Evolutionary conservation across 1,140 invertebrate species (phyloP).

Genomic region (Acarapis woodi): DNA sequence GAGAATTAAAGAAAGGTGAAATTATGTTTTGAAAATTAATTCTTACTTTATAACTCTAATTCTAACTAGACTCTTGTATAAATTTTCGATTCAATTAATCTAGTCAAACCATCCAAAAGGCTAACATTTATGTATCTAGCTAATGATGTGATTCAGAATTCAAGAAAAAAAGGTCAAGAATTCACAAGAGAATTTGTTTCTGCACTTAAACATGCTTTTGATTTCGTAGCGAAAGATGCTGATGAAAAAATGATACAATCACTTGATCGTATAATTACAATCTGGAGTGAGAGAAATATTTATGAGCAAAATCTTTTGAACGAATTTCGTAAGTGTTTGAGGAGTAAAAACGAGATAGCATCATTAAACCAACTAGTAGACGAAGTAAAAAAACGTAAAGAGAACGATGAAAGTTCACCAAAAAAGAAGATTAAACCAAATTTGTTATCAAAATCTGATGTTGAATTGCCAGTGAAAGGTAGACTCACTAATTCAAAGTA

Average conservation of each 20-base stretch:
- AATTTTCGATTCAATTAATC: not conserved
- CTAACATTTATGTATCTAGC: conserved; percentile 85
- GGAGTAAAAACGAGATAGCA: too few species aligned
- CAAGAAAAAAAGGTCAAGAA: conserved; percentile 85
- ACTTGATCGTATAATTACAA: conserved; percentile 61
- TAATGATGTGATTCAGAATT: conserved; percentile 96
- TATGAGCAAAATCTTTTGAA: too few species aligned
- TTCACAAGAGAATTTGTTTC: conserved; percentile 58
- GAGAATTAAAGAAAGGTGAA: conserved; percentile 14
- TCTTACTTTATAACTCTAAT: not conserved
- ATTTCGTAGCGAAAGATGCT: conserved; percentile 69
- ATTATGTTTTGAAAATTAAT: not conserved
- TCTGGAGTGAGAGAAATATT: conserved; percentile 66
- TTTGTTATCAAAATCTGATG: too few species aligned
- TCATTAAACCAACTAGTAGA: too few species aligned
- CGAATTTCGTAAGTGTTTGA: too few species aligned
- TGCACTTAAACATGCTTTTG: conserved; percentile 43
- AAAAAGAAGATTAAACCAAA: too few species aligned
- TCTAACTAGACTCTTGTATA: not conserved
- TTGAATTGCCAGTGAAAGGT: not conserved
- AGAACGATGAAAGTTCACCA: too few species aligned
- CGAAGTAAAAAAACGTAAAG: too few species aligned
- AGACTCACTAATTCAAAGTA: not conserved
- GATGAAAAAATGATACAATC: conserved; percentile 32
- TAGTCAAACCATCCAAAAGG: conserved; percentile 24